Evolutionary conservation across 2,888 invertebrate species (phyloP), one percentile per base, ranked within the genome.

Genomic region (Sturmia bella): DNA sequence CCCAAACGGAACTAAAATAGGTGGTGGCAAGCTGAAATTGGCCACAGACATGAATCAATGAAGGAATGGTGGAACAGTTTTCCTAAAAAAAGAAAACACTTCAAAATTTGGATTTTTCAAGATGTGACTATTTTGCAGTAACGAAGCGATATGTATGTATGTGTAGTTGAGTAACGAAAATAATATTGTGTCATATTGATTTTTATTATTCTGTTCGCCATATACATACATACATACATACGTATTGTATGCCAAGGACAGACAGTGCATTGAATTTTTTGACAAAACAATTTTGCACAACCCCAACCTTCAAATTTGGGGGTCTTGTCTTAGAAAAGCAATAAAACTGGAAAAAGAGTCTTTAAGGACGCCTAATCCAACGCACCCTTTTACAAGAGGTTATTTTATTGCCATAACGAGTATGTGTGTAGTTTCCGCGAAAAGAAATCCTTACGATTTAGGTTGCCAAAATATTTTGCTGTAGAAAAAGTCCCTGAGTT

Each of bases 171-270:
- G 12, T 41, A 13, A 19, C n/a, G 24, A 21, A 12, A 19, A 19
- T 19, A 50, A 27, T 45, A 41, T 37, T n/a, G n/a, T 4, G 52
- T n/a, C 41, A 43, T 75, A 76, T 69, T 69, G 68, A 76, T 69
- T 76, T 61, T 70, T 59, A 57, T 48, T 19, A 57, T 48, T 19
- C 63, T 39, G 17, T 48, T 19, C 50, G 41, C n/a, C 27, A 17
- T 0, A n/a, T 52, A 0, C 21, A 12, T 27, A 6, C 32, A 11
- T 27, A 17, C 0, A n/a, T 52, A 0, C 21, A 12, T 27, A 6
- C 32, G 4, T n/a, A n/a, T 52, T 19, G n/a, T 32, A 37, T 63
- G 17, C 13, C 64, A 74, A 74, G 54, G 63, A 13, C 7, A 21
- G 63, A 13, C 7, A 21, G 50, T 52, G 15, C 19, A 27, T 41